Conservation (phyloP, 2,797 vertebrate species). For the Tadarida brasiliensis region DNA sequence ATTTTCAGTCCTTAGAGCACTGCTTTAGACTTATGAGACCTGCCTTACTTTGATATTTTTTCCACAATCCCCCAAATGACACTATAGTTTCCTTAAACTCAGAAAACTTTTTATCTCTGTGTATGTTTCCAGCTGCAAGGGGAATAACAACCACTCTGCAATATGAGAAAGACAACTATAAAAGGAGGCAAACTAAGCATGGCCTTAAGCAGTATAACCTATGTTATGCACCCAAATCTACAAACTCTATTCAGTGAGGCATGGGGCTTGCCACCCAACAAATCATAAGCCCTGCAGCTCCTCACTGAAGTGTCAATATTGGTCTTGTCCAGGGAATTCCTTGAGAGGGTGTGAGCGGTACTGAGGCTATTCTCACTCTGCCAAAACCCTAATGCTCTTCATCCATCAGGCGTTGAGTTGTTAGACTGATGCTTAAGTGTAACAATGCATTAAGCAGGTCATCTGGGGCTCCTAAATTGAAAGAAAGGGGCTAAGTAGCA, state of each 20-base stretch:
- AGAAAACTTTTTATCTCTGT: conserved; percentile 71
- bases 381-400: conserved; percentile 44
- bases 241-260: conserved; percentile 61
- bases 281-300: background rate
- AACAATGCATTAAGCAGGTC: background rate
- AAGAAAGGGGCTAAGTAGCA: background rate
- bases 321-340: background rate
- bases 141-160: conserved; percentile 72
- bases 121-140: conserved; percentile 68
- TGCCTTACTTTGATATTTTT: conserved; percentile 78
- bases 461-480: background rate
- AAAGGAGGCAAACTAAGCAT: conserved; percentile 69
- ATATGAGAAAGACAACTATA: conserved; percentile 71
- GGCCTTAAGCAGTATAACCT: conserved; percentile 80
- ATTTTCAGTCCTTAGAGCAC: conserved; percentile 67
- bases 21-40: conserved; percentile 26
- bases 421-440: background rate
- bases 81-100: conserved; percentile 62
- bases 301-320: background rate
- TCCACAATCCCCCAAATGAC: conserved; percentile 66
- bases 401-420: background rate
- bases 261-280: background rate
- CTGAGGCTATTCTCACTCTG: conserved; percentile 18
- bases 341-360: background rate
- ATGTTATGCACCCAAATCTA: conserved; percentile 53